phyloP scores from a whole-genome alignment of 2,797 vertebrate genomes.

The Epinephelus malabaricus region DNA sequence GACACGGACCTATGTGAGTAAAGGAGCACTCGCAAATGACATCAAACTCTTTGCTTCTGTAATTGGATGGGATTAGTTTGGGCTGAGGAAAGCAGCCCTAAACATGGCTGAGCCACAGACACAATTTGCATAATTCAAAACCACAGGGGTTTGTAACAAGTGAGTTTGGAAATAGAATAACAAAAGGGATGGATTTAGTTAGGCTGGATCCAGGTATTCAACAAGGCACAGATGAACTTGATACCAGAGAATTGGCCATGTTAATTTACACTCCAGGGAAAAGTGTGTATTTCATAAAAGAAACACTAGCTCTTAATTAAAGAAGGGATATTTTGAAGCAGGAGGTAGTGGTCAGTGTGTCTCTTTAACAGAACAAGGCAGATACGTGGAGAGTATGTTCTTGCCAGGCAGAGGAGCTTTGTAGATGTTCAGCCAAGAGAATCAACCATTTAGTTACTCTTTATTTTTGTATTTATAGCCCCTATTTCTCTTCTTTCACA shows the following conservation, averaged over 20 bases:
- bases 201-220: conserved; percentile 46
- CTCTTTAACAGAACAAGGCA: conserved; percentile 1
- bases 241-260: conserved; percentile 19
- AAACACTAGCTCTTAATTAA: conserved; percentile 10
- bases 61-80: conserved; percentile 79
- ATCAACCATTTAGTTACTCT: background rate
- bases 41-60: conserved; percentile 66
- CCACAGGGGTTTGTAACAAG: conserved; percentile 60
- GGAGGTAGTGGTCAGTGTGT: background rate
- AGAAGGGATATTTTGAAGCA: background rate
- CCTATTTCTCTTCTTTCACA: conserved; percentile 2
- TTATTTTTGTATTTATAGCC: background rate
- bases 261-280: conserved; percentile 34
- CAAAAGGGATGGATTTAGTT: conserved; percentile 42
- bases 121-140: conserved; percentile 75
- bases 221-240: conserved; percentile 20
- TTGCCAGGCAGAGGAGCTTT: background rate
- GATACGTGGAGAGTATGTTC: background rate
- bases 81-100: conserved; percentile 60
- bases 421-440: background rate
- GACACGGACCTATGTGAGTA: conserved; percentile 44
- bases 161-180: conserved; percentile 42
- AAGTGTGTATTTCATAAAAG: conserved; percentile 8
- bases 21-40: conserved; percentile 60
- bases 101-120: conserved; percentile 55